Conservation (phyloP, 2,797 vertebrate genomes). For the Scyliorhinus canicula region DNA sequence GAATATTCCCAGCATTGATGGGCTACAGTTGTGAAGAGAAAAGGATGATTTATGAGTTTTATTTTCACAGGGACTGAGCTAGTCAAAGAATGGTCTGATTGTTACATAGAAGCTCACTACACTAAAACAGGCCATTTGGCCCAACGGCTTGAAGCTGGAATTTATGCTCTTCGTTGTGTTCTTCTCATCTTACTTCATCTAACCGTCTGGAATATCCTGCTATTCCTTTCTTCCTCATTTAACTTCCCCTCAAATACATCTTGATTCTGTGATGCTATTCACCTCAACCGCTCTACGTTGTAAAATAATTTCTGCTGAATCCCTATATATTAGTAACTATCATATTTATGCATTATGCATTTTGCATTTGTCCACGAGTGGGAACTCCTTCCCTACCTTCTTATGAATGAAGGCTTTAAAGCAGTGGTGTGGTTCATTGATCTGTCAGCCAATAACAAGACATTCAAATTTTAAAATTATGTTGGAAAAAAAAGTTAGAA, state of each 20-base stretch:
- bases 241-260: neutral
- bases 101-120: neutral
- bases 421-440: neutral
- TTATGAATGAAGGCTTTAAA: neutral
- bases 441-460: neutral
- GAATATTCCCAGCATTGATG: neutral
- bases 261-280: neutral
- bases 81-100: neutral
- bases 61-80: neutral
- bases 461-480: neutral
- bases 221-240: neutral
- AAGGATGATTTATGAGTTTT: neutral
- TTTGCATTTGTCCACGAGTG: neutral
- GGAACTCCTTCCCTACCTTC: neutral
- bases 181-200: neutral
- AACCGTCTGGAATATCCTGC: neutral
- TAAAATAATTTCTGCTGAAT: neutral
- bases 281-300: neutral
- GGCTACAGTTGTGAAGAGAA: neutral
- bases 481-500: neutral
- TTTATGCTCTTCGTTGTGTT: neutral
- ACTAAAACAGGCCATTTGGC: neutral
- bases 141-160: neutral
- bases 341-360: too few relatives aligned
- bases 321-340: neutral